phyloP scores from a whole-genome alignment of 2,113 vertebrate species.

The Upupa epops region DNA sequence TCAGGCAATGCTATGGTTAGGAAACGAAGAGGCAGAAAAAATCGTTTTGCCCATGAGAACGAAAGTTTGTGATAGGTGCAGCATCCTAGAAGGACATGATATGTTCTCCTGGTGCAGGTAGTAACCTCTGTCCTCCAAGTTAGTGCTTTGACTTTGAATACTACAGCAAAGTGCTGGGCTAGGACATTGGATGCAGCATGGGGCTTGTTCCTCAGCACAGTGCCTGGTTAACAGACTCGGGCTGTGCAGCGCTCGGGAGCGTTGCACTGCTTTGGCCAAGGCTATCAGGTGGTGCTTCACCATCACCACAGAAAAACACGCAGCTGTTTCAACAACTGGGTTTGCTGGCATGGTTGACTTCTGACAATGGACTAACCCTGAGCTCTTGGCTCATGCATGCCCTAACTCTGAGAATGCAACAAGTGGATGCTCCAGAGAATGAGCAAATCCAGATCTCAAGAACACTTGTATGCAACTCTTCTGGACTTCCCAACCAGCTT shows the following conservation, averaged over 20 bases:
- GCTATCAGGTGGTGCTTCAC: background rate
- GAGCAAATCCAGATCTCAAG: background rate
- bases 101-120: background rate
- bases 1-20: background rate
- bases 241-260: background rate
- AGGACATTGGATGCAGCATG: background rate
- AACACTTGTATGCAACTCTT: background rate
- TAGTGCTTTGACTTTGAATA: background rate
- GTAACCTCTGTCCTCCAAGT: background rate
- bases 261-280: background rate
- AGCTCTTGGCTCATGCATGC: background rate
- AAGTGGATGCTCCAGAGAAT: background rate
- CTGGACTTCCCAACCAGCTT: background rate
- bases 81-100: background rate
- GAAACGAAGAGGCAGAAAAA: background rate
- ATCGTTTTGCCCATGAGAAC: background rate
- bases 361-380: fast-evolving
- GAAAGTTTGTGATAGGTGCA: background rate
- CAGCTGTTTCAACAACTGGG: background rate
- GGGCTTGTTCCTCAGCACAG: background rate
- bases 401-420: background rate
- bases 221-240: background rate
- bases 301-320: background rate
- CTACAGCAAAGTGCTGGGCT: background rate
- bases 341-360: background rate